Base-by-base conservation (phyloP, 2,113 vertebrate species). In the Passer montanus region DNA sequence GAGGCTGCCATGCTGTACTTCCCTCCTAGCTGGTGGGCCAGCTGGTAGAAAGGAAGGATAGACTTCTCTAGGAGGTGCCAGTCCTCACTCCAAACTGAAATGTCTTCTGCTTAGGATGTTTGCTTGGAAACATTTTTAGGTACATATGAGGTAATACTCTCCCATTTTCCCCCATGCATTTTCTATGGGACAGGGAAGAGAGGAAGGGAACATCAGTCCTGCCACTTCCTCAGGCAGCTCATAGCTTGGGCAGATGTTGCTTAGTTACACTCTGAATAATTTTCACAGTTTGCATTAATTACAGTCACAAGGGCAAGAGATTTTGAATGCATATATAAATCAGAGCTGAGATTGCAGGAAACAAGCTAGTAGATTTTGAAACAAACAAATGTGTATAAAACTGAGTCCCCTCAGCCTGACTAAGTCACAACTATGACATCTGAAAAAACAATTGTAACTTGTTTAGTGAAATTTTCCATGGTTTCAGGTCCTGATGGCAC, bases 151-250 rank as follows among this genome's bases (percentile, higher is more conserved):
- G 20, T 82, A 16, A 62, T 67, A 23, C 8, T 73, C 16, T n/a
- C 27, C 18, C 4, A 9, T 22, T 67, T 37, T 46, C 50, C 7
- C 3, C 26, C 28, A 26, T 13, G 4, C 22, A 7, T 53, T 83
- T 86, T 77, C 44, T 55, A 13, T 37, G 19, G 73, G 64, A 7
- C 18, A 43, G 35, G 9, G 37, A 44, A n/a, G 26, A 53, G n/a
- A 53, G 13, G 43, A 67, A 2, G 0, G 27, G 26, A 76, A 22
- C 0, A 0, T 59, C 75, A 72, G 17, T 46, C 41, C 20, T 76
- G 66, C 37, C 17, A 10, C 30, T 35, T 68, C 44, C 47, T 92
- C 56, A 60, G 26, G 63, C 8, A 79, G 49, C 26, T 59, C 33
- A 21, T 55, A 67, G 11, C 35, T 94, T 59, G 58, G 67, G 30